A percentile compares a stretch with the other conserved stretches of the same genome.
These are phyloP conservation scores for Heliconius melpomene DNA, from an alignment of 1,140 invertebrate genomes.

Conservation along the genomic window DNA sequence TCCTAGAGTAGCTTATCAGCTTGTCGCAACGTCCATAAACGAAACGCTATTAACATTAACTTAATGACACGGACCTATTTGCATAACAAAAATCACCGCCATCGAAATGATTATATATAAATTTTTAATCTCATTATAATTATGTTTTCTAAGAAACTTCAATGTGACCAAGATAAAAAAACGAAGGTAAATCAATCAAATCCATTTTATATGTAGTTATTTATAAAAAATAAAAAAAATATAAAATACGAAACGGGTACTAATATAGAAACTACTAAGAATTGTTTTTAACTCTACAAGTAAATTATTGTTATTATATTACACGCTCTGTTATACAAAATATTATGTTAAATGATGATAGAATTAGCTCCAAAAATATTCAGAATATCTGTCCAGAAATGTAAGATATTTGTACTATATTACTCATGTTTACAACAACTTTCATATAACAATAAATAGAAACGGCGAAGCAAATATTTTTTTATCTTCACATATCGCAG, in stretches of 20 bases:
- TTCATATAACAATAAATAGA: too few relatives aligned
- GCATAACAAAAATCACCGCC: constrained; percentile 4
- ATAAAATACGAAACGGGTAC: background rate
- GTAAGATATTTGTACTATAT: too few relatives aligned
- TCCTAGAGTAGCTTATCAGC: background rate
- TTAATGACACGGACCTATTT: background rate
- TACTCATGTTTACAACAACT: too few relatives aligned
- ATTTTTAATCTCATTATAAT: background rate
- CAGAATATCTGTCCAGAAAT: too few relatives aligned
- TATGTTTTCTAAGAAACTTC: constrained; percentile 7
- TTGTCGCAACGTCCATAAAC: background rate
- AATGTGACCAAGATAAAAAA: constrained; percentile 13
- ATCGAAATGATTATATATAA: background rate
- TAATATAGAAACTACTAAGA: background rate
- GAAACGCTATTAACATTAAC: background rate
- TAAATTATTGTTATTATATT: background rate
- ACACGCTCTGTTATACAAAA: background rate
- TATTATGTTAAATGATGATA: too few relatives aligned
- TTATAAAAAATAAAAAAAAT: background rate
- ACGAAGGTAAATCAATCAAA: background rate
- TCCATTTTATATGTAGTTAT: background rate
- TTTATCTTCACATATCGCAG: too few relatives aligned
- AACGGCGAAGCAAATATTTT: too few relatives aligned
- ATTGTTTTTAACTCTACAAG: background rate
- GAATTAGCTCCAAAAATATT: background rate